phyloP scores from a whole-genome alignment of 2,113 vertebrate genomes.

The Amphiprion percula region DNA sequence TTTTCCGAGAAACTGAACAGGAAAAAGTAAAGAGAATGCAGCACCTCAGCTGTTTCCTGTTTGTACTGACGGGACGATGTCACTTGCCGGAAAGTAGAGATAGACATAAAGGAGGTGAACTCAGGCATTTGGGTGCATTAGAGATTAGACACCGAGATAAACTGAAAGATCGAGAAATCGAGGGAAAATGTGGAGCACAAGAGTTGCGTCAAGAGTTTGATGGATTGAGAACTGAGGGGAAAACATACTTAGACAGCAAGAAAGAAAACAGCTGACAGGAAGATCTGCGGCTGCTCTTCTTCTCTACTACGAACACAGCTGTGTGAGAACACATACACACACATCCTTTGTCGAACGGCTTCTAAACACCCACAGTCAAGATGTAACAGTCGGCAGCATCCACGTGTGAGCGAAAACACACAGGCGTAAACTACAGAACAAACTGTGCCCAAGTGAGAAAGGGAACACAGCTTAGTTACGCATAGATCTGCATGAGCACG shows the following conservation, averaged over 20 bases:
- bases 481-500: conserved; percentile 1
- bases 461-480: conserved; percentile 14
- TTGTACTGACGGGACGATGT: conserved; percentile 65
- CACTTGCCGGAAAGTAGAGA: not conserved
- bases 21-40: conserved; percentile 46
- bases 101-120: conserved; percentile 14
- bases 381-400: conserved; percentile 33
- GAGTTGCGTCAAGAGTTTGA: not conserved
- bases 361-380: conserved; percentile 64
- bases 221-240: not conserved
- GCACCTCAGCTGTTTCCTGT: conserved; percentile 87
- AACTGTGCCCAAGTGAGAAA: conserved; percentile 14
- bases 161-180: not conserved
- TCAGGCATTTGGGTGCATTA: conserved; percentile 22
- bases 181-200: not conserved
- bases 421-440: conserved; percentile 47
- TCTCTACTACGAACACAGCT: conserved; percentile 57
- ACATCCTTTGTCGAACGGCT: conserved; percentile 33
- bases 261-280: conserved; percentile 76
- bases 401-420: conserved; percentile 45
- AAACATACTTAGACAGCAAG: not conserved
- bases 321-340: conserved; percentile 49
- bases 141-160: conserved; percentile 6
- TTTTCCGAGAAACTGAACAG: conserved; percentile 80
- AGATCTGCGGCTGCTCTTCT: conserved; percentile 49